Base-by-base conservation (phyloP, 2,888 invertebrate genomes). In the Archaeoteleia sp. region DNA sequence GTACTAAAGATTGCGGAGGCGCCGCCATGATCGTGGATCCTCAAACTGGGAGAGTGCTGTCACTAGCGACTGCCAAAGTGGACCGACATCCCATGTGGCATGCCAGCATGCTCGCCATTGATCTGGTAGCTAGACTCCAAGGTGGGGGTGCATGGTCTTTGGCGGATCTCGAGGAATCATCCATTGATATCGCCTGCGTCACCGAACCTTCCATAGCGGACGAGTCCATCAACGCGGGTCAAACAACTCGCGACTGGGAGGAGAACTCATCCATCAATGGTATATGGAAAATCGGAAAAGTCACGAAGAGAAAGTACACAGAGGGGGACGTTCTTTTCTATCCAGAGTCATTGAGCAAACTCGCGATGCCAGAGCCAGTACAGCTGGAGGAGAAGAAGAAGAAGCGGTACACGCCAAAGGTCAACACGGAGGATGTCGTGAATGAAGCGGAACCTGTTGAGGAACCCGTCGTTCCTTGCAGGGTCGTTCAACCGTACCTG, bases 21-120 rank as follows among this genome's bases (percentile, higher is more conserved):
- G 87, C 88, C 43, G 91, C 90, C 1, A 87, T 95, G 1, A 89
- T 96, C 9, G 91, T 94, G 0, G 94, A 97, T 87, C 94, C 96
- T 0, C 83, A 86, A 2, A 82, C 82, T 0, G 86, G 89, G 9
- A 88, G 90, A 2, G 85, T 92, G 3, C 89, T 96, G 0, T 90
- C 95, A 0, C 86, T 93, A 5, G 89, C 91, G 0, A 89, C 88
- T 45, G 89, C 91, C 74, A 86, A 87, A 67, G 83, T 87, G 51
- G 82, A 87, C 23, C 77, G 87, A 1, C 92, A 93, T 86, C 94
- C 94, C 0, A 85, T 93, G 39, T 91, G 92, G 82, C 98, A 98
- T 86, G 91, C 95, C 1, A 87, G 91, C 0, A 96, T 97, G 94
- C 86, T 95, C 25, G 93, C 92, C 6, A 88, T 97, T 53, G 96